Conservation (phyloP, 2,113 vertebrate species). For the Amazona guildingii region DNA sequence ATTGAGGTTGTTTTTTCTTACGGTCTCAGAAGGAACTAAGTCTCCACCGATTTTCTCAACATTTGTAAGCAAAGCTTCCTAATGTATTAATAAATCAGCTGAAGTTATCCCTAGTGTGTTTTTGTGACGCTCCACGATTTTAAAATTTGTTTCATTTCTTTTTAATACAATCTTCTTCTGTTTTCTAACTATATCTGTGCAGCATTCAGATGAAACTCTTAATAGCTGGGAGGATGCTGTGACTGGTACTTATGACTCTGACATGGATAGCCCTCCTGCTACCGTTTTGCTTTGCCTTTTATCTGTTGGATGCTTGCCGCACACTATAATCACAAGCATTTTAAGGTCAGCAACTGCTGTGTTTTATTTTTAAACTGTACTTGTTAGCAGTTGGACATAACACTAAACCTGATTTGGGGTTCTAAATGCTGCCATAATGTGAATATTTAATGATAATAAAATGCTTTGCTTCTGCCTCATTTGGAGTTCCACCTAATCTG, state of each 20-base stretch:
- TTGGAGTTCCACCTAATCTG: slow-evolving; percentile 31
- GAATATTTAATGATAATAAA: slow-evolving; percentile 32
- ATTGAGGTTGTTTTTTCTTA: not conserved
- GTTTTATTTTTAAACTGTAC: slow-evolving; percentile 40
- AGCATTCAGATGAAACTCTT: not conserved
- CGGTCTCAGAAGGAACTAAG: not conserved
- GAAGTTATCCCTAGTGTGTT: not conserved
- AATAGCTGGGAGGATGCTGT: not conserved
- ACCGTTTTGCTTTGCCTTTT: slow-evolving; percentile 27
- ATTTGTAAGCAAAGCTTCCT: not conserved
- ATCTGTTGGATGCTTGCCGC: slow-evolving; percentile 30
- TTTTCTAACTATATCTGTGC: not conserved
- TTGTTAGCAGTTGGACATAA: slow-evolving; percentile 11
- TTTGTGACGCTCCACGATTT: not conserved
- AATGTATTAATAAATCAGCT: slow-evolving; percentile 23
- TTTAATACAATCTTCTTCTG: not conserved
- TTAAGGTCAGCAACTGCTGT: slow-evolving; percentile 42
- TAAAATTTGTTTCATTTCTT: not conserved
- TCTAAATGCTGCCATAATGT: slow-evolving; percentile 12
- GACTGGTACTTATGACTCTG: not conserved
- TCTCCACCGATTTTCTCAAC: not conserved
- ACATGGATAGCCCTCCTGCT: not conserved
- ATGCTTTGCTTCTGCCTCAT: not conserved
- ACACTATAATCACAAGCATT: slow-evolving; percentile 23
- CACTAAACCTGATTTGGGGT: not conserved